A percentile compares a stretch with the other conserved stretches of the same genome.
Conservation (phyloP, 2,888 invertebrate genomes). For the Erpobdella octoculata region DNA sequence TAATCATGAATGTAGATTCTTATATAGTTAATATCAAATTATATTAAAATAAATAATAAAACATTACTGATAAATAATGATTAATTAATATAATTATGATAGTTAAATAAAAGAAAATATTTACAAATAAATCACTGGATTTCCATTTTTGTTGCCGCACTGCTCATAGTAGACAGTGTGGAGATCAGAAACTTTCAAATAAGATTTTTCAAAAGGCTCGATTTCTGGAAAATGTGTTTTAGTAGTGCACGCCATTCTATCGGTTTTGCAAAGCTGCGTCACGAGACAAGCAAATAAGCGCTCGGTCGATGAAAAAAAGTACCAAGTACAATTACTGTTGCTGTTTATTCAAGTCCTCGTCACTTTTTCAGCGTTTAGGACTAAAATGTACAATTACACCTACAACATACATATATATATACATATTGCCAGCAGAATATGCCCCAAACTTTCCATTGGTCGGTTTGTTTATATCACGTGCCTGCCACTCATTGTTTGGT, state of each 20-base stretch:
- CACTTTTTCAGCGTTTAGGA: too few relatives aligned
- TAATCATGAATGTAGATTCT: not conserved
- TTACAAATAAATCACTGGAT: conserved; percentile 46
- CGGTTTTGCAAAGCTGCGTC: too few relatives aligned
- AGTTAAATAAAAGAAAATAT: conserved; percentile 29
- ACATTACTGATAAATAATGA: not conserved
- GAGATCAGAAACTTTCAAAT: conserved; percentile 44
- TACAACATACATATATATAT: too few relatives aligned
- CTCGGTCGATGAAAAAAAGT: too few relatives aligned
- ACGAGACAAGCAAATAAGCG: too few relatives aligned
- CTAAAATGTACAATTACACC: too few relatives aligned
- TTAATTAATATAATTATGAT: not conserved
- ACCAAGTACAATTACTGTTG: too few relatives aligned
- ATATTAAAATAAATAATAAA: not conserved
- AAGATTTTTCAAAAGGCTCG: conserved; percentile 43
- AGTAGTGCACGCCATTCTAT: not conserved
- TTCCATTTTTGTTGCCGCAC: conserved; percentile 43
- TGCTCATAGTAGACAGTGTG: conserved; percentile 47
- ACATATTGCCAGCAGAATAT: too few relatives aligned
- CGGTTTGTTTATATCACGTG: too few relatives aligned
- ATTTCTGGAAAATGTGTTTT: conserved; percentile 41
- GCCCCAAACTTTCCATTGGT: too few relatives aligned
- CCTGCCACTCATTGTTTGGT: too few relatives aligned
- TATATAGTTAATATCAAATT: not conserved
- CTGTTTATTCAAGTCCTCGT: too few relatives aligned